These are phyloP conservation scores for Oophaga pumilio DNA, from an alignment of 2,113 vertebrate genomes.

Conservation along the genomic window DNA sequence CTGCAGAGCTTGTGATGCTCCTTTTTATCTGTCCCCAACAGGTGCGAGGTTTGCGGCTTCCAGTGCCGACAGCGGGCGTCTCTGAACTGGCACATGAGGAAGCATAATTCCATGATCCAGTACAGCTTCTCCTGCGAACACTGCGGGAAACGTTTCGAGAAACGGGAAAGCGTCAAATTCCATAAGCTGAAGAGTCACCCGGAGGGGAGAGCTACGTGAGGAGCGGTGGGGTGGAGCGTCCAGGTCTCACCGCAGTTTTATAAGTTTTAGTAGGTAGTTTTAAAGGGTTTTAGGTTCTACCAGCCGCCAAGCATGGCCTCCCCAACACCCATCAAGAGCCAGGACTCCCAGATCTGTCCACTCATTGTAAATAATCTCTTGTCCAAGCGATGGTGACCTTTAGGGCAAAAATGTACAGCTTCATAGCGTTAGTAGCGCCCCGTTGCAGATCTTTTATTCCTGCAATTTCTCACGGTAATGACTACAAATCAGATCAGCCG, in stretches of 20 bases:
- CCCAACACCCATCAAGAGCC: background rate
- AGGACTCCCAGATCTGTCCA: background rate
- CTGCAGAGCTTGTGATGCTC: background rate
- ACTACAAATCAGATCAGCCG: too few species aligned
- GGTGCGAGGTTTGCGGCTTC: constrained; percentile 93
- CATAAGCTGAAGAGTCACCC: constrained; percentile 91
- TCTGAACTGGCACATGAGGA: constrained; percentile 96
- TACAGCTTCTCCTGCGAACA: constrained; percentile 91
- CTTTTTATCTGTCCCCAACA: constrained; percentile 56
- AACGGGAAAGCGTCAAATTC: constrained; percentile 89
- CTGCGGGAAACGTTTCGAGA: constrained; percentile 89
- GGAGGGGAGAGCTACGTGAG: constrained; percentile 77
- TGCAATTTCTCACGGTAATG: background rate
- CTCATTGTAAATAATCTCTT: background rate
- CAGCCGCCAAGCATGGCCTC: background rate
- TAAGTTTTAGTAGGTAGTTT: background rate
- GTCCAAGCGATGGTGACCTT: background rate
- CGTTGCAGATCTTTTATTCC: background rate
- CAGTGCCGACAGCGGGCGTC: constrained; percentile 91
- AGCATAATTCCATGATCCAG: constrained; percentile 82
- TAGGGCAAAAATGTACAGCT: background rate
- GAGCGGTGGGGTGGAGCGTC: too few species aligned
- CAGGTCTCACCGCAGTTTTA: background rate
- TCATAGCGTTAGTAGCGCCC: background rate
- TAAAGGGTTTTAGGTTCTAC: background rate